Evolutionary conservation across 2,888 invertebrate species (phyloP), one percentile per base, ranked within the genome.

Genomic region (Trachelus iudaicus): DNA sequence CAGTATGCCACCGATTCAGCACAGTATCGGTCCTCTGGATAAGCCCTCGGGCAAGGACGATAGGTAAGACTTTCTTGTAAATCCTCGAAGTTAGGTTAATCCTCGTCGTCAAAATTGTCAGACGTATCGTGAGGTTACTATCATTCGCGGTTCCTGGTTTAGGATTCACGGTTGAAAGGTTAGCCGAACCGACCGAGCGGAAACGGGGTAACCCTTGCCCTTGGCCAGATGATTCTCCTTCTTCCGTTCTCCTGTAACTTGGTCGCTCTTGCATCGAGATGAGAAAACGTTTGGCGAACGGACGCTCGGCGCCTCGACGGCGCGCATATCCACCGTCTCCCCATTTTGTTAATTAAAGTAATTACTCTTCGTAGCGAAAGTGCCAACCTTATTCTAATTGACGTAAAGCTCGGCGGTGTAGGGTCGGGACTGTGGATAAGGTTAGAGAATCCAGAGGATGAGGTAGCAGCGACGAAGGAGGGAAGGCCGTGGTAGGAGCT

Each of bases 1-100:
- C 92, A 96, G 96, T 89, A 97, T 97, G 97, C 97, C 97, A 80
- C 97, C 97, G 69, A 95, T 95, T 80, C 95, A 94, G 87, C 96
- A 96, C 92, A 89, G 91, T 73, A 89, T 91, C 69, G 91, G 91
- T 40, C 88, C 90, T 30, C 86, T 91, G 78, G 91, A 97, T 93
- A 96, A 95, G 89, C 93, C 94, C 15, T 86, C 89, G 69, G 92
- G 91, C 84, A 96, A 96, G 91, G 96, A 96, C 86, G 94, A 94
- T 92, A 94, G 95, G 96, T 96, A 92, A 94, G 56, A 56, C 23
- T 9, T 23, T 9, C 23, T 23, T 56, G 56, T 2, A 9, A 9
- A 9, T 6, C 23, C 56, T 56, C 23, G 9, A 23, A 56, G 9
- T 56, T 23, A 9, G 6, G 9, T 1, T 56, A 23, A 56, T 56